phyloP scores from a whole-genome alignment of 2,113 vertebrate species.

The Lepisosteus osseus region DNA sequence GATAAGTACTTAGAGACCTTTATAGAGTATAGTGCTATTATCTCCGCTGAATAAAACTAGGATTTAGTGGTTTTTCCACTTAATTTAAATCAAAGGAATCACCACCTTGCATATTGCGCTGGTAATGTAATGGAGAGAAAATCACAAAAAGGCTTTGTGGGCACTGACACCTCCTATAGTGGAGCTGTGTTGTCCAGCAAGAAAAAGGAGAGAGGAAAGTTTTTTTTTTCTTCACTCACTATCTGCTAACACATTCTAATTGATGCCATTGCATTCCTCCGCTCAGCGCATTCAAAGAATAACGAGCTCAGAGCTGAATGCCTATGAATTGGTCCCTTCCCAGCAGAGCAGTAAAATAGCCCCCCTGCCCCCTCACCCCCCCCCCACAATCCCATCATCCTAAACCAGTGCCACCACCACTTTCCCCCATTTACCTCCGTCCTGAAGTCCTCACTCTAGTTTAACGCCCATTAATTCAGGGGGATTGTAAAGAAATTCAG shows the following conservation, averaged over 20 bases:
- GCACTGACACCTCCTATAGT: conserved; percentile 91
- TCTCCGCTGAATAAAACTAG: conserved; percentile 88
- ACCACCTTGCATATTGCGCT: conserved; percentile 98
- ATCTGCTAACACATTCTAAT: conserved; percentile 99
- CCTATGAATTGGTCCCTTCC: conserved; percentile 72
- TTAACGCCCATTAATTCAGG: conserved; percentile 94
- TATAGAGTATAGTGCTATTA: conserved; percentile 78
- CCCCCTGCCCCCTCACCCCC: conserved; percentile 28
- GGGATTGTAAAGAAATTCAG: conserved; percentile 87
- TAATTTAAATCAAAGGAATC: conserved; percentile 99
- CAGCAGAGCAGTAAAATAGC: conserved; percentile 75
- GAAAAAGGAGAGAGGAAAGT: conserved; percentile 80
- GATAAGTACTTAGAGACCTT: conserved; percentile 80
- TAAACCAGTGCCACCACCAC: conserved; percentile 47
- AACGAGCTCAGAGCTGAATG: conserved; percentile 82
- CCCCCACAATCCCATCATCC: not conserved
- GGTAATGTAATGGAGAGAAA: conserved; percentile 90
- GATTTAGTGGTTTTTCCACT: conserved; percentile 99
- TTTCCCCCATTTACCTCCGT: conserved; percentile 51
- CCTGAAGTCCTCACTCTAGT: conserved; percentile 73
- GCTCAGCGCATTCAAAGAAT: conserved; percentile 94
- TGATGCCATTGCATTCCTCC: conserved; percentile 96
- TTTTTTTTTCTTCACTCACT: conserved; percentile 80
- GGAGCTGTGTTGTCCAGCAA: conserved; percentile 78
- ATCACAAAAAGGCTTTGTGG: conserved; percentile 95